Conservation (phyloP, 2,888 invertebrate genomes). For the Steromphala cineraria region DNA sequence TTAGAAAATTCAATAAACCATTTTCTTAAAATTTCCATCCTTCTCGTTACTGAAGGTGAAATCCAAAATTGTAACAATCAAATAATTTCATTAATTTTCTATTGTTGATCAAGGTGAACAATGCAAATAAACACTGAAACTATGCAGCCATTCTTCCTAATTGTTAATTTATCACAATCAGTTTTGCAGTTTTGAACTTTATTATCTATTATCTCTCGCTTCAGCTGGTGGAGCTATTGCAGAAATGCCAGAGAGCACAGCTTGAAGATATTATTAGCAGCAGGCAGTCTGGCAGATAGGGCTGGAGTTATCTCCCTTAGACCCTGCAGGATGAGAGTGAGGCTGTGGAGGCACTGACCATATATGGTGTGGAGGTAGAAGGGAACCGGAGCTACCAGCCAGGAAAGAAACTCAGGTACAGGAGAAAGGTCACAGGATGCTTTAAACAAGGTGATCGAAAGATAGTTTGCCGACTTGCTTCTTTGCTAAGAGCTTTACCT, state of each 20-base stretch:
- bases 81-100: too few relatives aligned
- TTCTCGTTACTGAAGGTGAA: too few relatives aligned
- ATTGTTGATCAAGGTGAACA: too few relatives aligned
- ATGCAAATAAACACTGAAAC: neutral
- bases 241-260: neutral
- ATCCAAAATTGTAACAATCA: too few relatives aligned
- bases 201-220: too few relatives aligned
- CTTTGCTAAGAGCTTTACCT: neutral
- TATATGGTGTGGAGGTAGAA: neutral
- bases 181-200: too few relatives aligned
- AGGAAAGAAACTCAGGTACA: neutral
- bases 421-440: neutral
- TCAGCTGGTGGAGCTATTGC: neutral
- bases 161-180: too few relatives aligned
- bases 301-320: constrained; percentile 7
- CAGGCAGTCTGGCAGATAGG: neutral
- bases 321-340: neutral
- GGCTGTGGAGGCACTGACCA: neutral
- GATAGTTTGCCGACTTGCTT: neutral
- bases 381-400: neutral
- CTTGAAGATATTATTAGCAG: neutral
- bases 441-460: constrained; percentile 12
- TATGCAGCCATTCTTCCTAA: too few relatives aligned
- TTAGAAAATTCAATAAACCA: too few relatives aligned
- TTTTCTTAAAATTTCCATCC: too few relatives aligned